Conservation (phyloP, 2,113 vertebrate species). For the Aldabrachelys gigantea region DNA sequence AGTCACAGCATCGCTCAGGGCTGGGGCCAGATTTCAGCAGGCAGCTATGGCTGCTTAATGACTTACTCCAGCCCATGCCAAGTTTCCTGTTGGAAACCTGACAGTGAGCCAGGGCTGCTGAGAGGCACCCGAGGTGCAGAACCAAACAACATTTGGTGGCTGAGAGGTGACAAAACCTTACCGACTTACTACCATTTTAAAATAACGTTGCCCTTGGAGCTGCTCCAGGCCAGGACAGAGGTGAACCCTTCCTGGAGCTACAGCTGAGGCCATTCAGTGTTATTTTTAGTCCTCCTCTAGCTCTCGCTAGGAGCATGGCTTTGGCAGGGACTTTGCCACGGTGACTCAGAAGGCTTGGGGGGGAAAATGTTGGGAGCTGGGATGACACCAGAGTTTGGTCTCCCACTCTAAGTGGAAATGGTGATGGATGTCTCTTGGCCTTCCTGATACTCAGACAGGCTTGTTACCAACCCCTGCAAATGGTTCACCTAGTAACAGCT, state of each 20-base stretch:
- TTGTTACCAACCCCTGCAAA: neutral
- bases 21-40: neutral
- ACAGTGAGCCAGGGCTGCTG: neutral
- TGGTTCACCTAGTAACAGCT: rapidly evolving
- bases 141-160: no score
- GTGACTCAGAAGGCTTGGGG: rapidly evolving
- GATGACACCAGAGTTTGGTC: rapidly evolving
- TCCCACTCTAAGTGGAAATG: neutral
- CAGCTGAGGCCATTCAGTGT: no score
- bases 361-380: neutral
- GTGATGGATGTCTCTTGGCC: neutral
- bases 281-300: neutral
- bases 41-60: neutral
- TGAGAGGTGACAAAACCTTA: no score
- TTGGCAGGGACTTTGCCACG: rapidly evolving
- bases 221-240: neutral
- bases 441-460: neutral
- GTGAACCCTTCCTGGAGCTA: neutral
- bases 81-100: neutral
- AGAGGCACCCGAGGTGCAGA: neutral
- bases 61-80: neutral
- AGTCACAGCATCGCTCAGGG: no score
- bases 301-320: neutral
- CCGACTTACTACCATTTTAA: no score
- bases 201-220: no score